Base-by-base conservation (phyloP, 2,888 invertebrate genomes). In the Syrista parreyssii region DNA sequence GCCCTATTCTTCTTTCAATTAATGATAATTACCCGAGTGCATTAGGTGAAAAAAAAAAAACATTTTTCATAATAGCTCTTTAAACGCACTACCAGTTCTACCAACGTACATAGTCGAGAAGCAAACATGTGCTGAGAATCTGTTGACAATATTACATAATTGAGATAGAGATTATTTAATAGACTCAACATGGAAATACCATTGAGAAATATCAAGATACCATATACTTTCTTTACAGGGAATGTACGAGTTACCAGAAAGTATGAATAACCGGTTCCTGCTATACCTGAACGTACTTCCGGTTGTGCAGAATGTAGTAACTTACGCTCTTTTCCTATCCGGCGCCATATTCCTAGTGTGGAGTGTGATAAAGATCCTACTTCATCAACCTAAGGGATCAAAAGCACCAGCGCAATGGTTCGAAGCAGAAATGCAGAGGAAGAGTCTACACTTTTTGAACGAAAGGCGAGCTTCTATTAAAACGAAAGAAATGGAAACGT, bases 271-370 rank as follows among this genome's bases (percentile, higher is more conserved):
- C 36, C 94, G 94, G 34, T 97, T 97, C 92, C 93, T 93, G 81
- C 90, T 97, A 15, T 97, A 97, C 89, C 91, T 97, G 6, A 95
- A 95, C 87, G 93, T 96, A 9, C 88, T 96, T 4, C 97, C 97
- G 0, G 85, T 93, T 0, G 92, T 94, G 0, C 95, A 95, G 88
- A 91, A 92, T 78, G 91, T 90, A 0, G 87, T 92, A 0, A 94
- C 93, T 91, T 95, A 95, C 86, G 75, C 92, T 0, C 86, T 91
- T 1, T 92, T 94, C 81, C 89, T 94, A 71, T 82, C 92, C 0
- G 93, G 94, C 0, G 92, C 92, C 0, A 83, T 92, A 0, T 90
- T 94, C 40, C 90, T 95, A 12, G 89, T 94, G 0, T 89, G 94
- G 73, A 90, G 93, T 15, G 90, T 94, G 0, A 78, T 87, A 11